Conservation (phyloP, 2,888 invertebrate species). For the Baronia brevicornis region DNA sequence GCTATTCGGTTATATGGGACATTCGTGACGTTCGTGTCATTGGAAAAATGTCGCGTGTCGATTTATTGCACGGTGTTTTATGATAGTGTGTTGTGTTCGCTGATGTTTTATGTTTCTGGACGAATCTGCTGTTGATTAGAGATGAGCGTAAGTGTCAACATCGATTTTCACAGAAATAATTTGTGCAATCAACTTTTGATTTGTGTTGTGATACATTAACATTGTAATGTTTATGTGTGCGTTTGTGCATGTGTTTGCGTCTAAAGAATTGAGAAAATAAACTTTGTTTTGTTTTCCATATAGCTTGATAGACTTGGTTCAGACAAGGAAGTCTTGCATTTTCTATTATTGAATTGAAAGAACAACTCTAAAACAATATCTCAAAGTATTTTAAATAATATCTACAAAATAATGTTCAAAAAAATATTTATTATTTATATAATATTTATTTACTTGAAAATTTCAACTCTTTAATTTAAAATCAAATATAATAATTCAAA, state of each 20-base stretch:
- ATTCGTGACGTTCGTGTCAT: slow-evolving; percentile 17
- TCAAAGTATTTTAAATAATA: too few species aligned
- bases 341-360: too few species aligned
- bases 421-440: too few species aligned
- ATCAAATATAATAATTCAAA: too few species aligned
- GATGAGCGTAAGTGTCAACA: slow-evolving; percentile 55
- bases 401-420: too few species aligned
- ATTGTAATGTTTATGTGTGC: slow-evolving; percentile 3
- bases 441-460: too few species aligned
- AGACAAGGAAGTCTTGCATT: too few species aligned
- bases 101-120: slow-evolving; percentile 34
- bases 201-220: slow-evolving; percentile 2
- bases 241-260: not conserved
- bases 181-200: slow-evolving; percentile 3
- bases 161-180: slow-evolving; percentile 4
- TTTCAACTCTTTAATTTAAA: too few species aligned
- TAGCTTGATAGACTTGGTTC: too few species aligned
- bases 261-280: too few species aligned
- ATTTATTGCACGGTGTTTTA: slow-evolving; percentile 21
- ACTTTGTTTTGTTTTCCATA: too few species aligned
- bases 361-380: too few species aligned
- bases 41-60: slow-evolving; percentile 24
- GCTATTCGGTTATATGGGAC: slow-evolving; percentile 22
- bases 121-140: slow-evolving; percentile 23
- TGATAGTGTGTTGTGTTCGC: slow-evolving; percentile 30